A percentile compares a stretch with the other conserved stretches of the same genome.
These are phyloP conservation scores for Eulemur rufifrons DNA, from an alignment of 2,113 vertebrate species.

Conservation along the genomic window DNA sequence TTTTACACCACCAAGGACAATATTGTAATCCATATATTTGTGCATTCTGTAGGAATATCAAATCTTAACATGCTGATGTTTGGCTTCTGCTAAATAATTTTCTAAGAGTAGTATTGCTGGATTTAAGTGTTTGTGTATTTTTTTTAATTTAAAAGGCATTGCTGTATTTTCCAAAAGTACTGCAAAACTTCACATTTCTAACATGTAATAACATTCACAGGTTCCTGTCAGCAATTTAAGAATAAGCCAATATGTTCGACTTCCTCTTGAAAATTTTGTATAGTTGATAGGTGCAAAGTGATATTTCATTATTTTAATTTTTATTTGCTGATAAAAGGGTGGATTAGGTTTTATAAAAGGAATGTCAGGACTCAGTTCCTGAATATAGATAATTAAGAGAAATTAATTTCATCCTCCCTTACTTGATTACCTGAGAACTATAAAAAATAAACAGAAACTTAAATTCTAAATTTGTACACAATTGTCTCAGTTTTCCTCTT, in stretches of 20 bases:
- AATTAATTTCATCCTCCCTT: neutral
- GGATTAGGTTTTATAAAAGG: neutral
- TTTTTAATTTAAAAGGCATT: neutral
- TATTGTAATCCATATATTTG: neutral
- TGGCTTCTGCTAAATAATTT: neutral
- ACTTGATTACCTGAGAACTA: neutral
- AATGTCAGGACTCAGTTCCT: neutral
- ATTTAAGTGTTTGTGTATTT: neutral
- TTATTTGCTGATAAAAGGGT: neutral
- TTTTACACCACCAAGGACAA: neutral
- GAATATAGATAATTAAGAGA: neutral
- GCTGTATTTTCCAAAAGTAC: neutral
- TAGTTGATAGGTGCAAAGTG: neutral
- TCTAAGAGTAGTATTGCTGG: neutral
- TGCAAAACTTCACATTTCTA: neutral
- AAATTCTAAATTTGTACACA: neutral
- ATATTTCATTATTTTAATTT: neutral
- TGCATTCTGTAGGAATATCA: neutral
- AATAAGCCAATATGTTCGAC: neutral
- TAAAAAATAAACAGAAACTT: neutral
- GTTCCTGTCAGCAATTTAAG: neutral
- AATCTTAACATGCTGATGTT: neutral
- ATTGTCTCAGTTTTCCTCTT: neutral
- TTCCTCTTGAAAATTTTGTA: neutral
- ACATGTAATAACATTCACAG: neutral